Percentiles rank a stretch among this genome's conserved stretches.
Conservation (phyloP, 2,113 vertebrate genomes). For the Vicugna pacos region DNA sequence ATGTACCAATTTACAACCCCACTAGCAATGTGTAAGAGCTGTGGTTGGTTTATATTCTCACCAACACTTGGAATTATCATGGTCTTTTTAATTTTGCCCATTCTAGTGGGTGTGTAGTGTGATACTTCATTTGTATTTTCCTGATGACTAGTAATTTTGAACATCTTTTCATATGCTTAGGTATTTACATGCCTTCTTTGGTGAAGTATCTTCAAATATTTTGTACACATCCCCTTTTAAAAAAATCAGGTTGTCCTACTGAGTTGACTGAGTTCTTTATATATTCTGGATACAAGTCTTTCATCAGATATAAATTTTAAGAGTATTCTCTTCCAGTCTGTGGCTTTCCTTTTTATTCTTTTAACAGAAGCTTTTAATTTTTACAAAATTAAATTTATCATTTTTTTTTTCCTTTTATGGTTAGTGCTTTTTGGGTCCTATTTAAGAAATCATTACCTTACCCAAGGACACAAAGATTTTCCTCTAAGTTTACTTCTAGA, state of each 20-base stretch:
- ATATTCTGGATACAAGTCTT: neutral
- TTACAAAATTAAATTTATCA: conserved; percentile 20
- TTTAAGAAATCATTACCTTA: neutral
- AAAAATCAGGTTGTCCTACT: neutral
- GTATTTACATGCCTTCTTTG: neutral
- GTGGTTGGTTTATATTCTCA: neutral
- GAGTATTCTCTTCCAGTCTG: neutral
- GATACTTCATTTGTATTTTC: neutral
- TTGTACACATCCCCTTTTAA: neutral
- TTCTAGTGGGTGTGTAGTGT: neutral
- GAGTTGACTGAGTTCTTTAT: conserved; percentile 3
- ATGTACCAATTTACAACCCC: neutral
- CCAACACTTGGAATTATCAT: neutral
- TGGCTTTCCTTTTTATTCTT: neutral
- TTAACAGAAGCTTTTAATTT: conserved; percentile 24
- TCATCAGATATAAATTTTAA: conserved; percentile 1
- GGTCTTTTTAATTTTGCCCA: neutral
- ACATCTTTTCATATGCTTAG: neutral
- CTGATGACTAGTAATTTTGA: neutral
- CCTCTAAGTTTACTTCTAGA: neutral
- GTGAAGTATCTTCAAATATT: neutral
- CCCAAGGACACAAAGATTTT: neutral
- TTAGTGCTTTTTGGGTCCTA: neutral
- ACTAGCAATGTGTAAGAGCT: neutral
- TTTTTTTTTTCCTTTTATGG: neutral